Percentiles rank a stretch among this genome's conserved stretches.
phyloP scores from a whole-genome alignment of 2,113 vertebrate species.

The Periophthalmodon schlosseri region DNA sequence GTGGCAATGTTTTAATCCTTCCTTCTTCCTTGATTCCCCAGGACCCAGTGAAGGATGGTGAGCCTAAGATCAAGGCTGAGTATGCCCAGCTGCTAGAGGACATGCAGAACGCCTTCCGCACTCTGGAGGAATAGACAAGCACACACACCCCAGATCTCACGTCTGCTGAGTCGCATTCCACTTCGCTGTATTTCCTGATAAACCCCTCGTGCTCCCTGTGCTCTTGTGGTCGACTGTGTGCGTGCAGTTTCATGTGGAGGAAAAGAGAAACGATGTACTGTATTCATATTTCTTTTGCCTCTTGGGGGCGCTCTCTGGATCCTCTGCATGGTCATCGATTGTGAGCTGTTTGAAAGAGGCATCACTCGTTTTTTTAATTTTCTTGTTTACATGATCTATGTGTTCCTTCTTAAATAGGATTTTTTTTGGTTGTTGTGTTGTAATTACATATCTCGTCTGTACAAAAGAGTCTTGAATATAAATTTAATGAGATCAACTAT shows the following conservation, averaged over 20 bases:
- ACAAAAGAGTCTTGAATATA: slow-evolving; percentile 76
- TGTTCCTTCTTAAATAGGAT: slow-evolving; percentile 37
- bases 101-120: slow-evolving; percentile 97
- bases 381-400: slow-evolving; percentile 64
- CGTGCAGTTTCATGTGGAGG: slow-evolving; percentile 51
- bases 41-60: slow-evolving; percentile 96
- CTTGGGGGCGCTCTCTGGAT: slow-evolving; percentile 47
- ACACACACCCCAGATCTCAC: slow-evolving; percentile 30
- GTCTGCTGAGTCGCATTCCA: slow-evolving; percentile 76
- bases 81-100: slow-evolving; percentile 93
- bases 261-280: slow-evolving; percentile 71
- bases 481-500: slow-evolving; percentile 75
- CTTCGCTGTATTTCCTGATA: slow-evolving; percentile 36
- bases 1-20: background rate
- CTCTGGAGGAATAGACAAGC: slow-evolving; percentile 87
- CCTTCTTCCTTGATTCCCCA: slow-evolving; percentile 52
- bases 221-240: slow-evolving; percentile 31
- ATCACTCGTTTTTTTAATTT: slow-evolving; percentile 49
- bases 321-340: slow-evolving; percentile 52
- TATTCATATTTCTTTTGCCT: slow-evolving; percentile 65
- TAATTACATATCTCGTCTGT: slow-evolving; percentile 74
- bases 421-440: slow-evolving; percentile 69
- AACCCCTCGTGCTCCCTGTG: slow-evolving; percentile 35
- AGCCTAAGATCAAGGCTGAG: slow-evolving; percentile 92
- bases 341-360: slow-evolving; percentile 31